Evolutionary conservation across 1,140 invertebrate genomes (phyloP).

Genomic region (Doryteuthis pealeii): DNA sequence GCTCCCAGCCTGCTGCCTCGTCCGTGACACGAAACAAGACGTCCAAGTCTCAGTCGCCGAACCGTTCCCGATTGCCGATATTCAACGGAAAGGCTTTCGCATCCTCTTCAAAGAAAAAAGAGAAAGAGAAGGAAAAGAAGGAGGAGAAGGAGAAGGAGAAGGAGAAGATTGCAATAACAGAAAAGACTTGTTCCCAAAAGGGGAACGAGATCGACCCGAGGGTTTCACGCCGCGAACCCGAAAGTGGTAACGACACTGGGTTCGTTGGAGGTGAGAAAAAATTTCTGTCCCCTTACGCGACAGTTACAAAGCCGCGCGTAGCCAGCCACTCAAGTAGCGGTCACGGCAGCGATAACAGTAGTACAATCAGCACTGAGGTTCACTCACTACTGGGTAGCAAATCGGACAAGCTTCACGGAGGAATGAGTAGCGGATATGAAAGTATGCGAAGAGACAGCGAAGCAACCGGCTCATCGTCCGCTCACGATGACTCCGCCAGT

Average conservation of each 20-base stretch:
- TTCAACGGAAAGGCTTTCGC: constrained; percentile 30
- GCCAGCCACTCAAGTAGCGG: constrained; percentile 59
- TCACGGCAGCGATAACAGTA: constrained; percentile 59
- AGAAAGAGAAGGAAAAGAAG: constrained; percentile 35
- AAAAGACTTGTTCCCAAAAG: no score
- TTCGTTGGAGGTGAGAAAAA: constrained; percentile 49
- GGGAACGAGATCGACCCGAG: constrained; percentile 26
- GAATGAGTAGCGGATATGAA: constrained; percentile 82
- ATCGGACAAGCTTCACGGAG: constrained; percentile 47
- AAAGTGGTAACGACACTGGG: constrained; percentile 55
- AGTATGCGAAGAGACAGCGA: constrained; percentile 78
- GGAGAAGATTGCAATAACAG: no score
- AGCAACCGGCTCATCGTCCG: constrained; percentile 63
- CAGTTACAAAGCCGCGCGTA: constrained; percentile 54
- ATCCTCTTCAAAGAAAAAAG: constrained; percentile 36
- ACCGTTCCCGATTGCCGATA: constrained; percentile 39
- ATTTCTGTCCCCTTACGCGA: constrained; percentile 56
- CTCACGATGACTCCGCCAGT: constrained; percentile 55
- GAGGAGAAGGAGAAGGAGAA: constrained; percentile 18
- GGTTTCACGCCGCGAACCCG: constrained; percentile 36
- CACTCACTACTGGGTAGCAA: constrained; percentile 40
- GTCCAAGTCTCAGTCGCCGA: constrained; percentile 29
- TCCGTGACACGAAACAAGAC: not conserved
- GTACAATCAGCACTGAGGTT: constrained; percentile 48
- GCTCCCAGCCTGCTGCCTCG: constrained; percentile 4